Base-by-base conservation (phyloP, 2,888 invertebrate genomes). In the Lasioglossum zephyrum region DNA sequence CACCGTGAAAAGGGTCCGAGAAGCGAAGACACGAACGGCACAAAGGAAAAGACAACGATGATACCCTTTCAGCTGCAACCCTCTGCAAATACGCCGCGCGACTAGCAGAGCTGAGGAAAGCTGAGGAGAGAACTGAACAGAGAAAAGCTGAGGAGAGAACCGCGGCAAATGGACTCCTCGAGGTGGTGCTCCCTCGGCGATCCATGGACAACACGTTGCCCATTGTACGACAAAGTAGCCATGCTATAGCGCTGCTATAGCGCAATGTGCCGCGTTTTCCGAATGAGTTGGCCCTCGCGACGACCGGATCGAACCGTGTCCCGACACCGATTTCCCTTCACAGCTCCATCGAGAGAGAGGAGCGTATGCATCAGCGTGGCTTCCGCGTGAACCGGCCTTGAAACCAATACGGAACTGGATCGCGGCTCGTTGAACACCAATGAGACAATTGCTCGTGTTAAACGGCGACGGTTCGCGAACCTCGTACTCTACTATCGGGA, bases 151-250 rank as follows among this genome's bases (percentile, higher is more conserved):
- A 31, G n/a, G 1, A 53, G 53, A 53, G 22, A 53, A 6, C 63
- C 63, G 39, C 77, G 75, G 79, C 75, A 83, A 87, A 89, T 89
- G 87, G 85, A 89, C 77, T 60, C 79, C 81, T 81, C 77, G 70
- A 49, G 75, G 53, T 31, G 84, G 39, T 74, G 53, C 77, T 81
- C 81, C 79, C 73, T 69, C 73, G 73, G 1, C 72, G 49, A 81
- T 60, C 66, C 53, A 39, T 26, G 44, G 69, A 41, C 69, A 39
- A 60, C 69, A 66, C 73, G 63, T 39, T 26, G 57, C 79, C 77
- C 53, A 86, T 77, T 77, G 77, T 77, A 73, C 85, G 53, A 82
- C 70, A 31, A 78, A 83, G 57, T 75, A 74, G 53, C 70, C 69
- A 47, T 49, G 6, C 47, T 26, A 66, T n/a, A n/a, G n/a, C n/a